phyloP scores from a whole-genome alignment of 2,113 vertebrate species.

The Urocolius indicus region DNA sequence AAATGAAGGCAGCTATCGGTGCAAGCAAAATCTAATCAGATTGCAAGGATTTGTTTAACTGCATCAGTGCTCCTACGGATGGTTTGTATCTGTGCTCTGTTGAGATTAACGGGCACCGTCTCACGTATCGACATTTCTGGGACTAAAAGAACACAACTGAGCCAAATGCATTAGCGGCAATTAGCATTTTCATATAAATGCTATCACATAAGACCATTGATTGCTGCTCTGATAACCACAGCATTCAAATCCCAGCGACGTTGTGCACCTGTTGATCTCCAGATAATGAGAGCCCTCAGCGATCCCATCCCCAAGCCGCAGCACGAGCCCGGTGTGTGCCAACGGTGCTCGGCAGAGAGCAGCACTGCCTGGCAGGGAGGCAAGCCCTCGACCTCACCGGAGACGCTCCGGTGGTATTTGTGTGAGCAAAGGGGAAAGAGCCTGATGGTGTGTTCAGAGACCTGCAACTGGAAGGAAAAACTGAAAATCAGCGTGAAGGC shows the following conservation, averaged over 20 bases:
- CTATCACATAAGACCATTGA: constrained; percentile 20
- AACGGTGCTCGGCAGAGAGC: background rate
- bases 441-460: background rate
- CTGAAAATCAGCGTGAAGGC: background rate
- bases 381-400: background rate
- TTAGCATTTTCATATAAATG: constrained; percentile 37
- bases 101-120: background rate
- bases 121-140: background rate
- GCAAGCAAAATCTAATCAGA: background rate
- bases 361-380: background rate
- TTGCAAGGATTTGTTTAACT: background rate
- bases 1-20: background rate
- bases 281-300: background rate
- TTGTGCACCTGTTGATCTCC: constrained; percentile 19
- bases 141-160: constrained; percentile 4
- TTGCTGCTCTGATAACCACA: constrained; percentile 3
- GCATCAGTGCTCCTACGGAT: background rate
- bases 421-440: background rate
- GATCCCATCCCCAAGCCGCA: background rate
- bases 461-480: background rate
- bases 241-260: background rate
- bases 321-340: background rate
- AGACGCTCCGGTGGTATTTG: background rate
- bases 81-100: background rate
- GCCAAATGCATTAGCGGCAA: background rate